Percentiles rank a stretch among this genome's conserved stretches.
These are phyloP conservation scores for Anguilla marmorata DNA, from an alignment of 2,797 vertebrate species.

Conservation along the genomic window DNA sequence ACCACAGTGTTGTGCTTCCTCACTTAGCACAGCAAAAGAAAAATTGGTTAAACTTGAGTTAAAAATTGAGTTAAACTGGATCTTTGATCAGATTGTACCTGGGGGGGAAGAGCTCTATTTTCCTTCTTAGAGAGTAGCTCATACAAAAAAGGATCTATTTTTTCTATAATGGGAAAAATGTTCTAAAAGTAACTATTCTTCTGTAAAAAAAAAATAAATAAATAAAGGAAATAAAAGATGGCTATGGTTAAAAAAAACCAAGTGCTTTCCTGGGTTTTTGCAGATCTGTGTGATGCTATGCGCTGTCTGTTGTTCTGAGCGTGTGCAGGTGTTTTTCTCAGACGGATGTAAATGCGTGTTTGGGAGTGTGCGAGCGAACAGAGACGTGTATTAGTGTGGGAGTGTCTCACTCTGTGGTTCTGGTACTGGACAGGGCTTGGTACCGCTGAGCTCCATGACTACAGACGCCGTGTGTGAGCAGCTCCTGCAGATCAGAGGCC, in stretches of 20 bases:
- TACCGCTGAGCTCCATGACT: conserved; percentile 81
- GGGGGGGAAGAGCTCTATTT: not conserved
- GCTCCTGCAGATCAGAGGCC: conserved; percentile 83
- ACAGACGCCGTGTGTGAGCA: conserved; percentile 88
- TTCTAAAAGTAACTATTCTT: no score
- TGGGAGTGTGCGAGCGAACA: not conserved
- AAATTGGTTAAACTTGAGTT: not conserved
- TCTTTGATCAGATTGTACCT: not conserved
- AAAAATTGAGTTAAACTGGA: not conserved
- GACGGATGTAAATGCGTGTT: not conserved
- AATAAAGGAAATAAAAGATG: not conserved
- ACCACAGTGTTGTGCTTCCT: not conserved
- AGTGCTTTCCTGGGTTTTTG: not conserved
- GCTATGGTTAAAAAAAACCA: not conserved
- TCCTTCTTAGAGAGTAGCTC: not conserved
- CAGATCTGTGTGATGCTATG: not conserved
- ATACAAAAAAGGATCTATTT: no score
- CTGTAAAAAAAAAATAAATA: no score
- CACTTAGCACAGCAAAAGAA: not conserved
- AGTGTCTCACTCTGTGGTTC: conserved; percentile 8
- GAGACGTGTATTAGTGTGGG: not conserved
- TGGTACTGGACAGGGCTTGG: conserved; percentile 58
- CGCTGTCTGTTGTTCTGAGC: not conserved
- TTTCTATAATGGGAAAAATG: no score
- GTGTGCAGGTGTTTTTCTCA: not conserved